These are phyloP conservation scores for Microcebus jonahi DNA, from an alignment of 2,113 vertebrate species.

Conservation along the genomic window DNA sequence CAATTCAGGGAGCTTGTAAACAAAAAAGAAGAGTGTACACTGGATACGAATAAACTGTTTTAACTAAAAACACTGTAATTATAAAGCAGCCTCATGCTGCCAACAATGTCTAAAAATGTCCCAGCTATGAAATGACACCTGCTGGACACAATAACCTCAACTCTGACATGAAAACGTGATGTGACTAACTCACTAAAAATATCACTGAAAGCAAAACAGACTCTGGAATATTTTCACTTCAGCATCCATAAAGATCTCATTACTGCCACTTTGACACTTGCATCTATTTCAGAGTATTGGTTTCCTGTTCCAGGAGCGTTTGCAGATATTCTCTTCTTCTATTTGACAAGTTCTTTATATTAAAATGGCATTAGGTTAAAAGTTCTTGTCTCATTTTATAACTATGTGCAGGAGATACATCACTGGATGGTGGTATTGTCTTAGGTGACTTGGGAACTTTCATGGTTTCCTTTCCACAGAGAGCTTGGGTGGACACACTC, in stretches of 20 bases:
- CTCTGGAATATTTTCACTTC: not conserved
- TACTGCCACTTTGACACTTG: not conserved
- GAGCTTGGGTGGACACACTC: not conserved
- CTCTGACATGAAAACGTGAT: not conserved
- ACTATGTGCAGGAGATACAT: not conserved
- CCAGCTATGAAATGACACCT: not conserved
- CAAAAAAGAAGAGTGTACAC: not conserved
- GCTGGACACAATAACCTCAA: not conserved
- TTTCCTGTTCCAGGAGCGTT: not conserved
- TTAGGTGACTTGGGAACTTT: not conserved
- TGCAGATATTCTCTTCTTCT: not conserved
- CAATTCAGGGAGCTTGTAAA: not conserved
- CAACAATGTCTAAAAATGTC: not conserved
- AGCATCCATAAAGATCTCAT: not conserved
- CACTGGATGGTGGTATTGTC: accelerated
- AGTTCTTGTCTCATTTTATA: not conserved
- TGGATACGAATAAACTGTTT: not conserved
- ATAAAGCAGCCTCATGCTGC: not conserved
- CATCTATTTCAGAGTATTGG: not conserved
- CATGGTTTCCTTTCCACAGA: not conserved
- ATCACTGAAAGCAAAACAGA: not conserved
- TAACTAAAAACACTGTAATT: not conserved
- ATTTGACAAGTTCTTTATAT: not conserved
- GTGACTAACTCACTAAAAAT: not conserved
- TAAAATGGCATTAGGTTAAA: not conserved